phyloP scores from a whole-genome alignment of 35 echinoderm and acorn worm genomes.

The Eucidaris tribuloides region DNA sequence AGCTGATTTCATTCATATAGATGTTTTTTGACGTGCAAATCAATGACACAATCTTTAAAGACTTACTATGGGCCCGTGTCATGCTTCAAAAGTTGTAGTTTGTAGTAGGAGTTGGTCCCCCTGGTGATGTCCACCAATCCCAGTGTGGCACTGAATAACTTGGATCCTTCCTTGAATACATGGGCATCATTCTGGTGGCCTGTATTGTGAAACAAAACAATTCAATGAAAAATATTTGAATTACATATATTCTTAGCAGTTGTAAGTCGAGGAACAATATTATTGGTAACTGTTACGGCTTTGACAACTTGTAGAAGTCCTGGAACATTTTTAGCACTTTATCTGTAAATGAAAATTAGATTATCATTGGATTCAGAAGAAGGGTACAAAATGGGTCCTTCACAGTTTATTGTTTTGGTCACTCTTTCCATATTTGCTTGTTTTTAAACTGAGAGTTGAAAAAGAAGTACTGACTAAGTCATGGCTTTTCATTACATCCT shows the following conservation, averaged over 20 bases:
- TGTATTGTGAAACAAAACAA: constrained; percentile 11
- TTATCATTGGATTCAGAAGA: neutral
- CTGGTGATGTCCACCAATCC: constrained; percentile 86
- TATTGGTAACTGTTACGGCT: neutral
- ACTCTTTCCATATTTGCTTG: no score
- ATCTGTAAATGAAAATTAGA: neutral
- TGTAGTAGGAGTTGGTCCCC: constrained; percentile 94
- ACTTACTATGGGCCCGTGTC: constrained; percentile 37
- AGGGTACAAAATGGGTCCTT: no score
- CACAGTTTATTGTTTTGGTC: no score
- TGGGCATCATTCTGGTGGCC: constrained; percentile 49
- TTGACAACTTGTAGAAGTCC: neutral
- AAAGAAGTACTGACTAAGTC: no score
- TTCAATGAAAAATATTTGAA: neutral
- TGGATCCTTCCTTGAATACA: constrained; percentile 50
- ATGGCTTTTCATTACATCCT: no score
- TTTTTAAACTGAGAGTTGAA: no score
- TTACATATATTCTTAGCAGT: neutral
- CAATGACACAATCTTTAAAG: no score
- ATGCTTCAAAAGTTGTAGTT: constrained; percentile 77
- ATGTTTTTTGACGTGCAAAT: no score
- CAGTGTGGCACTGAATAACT: constrained; percentile 76
- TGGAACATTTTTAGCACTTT: neutral
- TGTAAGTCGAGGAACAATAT: neutral
- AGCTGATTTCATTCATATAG: no score